Conservation (phyloP, 2,888 invertebrate species). For the Salticus scenicus region DNA sequence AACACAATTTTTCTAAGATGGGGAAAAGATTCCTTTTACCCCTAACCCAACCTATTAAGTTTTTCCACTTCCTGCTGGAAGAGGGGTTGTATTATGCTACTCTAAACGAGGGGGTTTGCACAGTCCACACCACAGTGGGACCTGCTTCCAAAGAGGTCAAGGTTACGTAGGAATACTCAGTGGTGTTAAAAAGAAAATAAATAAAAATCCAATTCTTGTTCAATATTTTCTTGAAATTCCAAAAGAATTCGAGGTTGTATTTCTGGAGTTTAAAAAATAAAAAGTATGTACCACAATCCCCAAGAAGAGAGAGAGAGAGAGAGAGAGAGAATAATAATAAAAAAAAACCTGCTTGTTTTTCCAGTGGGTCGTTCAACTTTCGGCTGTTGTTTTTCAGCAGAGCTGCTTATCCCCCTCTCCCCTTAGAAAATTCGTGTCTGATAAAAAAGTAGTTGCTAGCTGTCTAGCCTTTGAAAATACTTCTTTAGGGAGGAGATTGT, state of each 20-base stretch:
- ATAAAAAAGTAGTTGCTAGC: constrained; percentile 55
- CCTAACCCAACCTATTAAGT: constrained; percentile 18
- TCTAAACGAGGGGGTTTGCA: neutral
- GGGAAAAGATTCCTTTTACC: neutral
- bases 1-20: constrained; percentile 18
- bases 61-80: constrained; percentile 53
- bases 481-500: neutral
- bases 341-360: constrained; percentile 44
- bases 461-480: neutral
- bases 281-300: too few relatives aligned
- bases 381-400: constrained; percentile 41
- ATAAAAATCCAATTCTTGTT: neutral
- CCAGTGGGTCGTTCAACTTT: constrained; percentile 60
- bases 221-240: neutral
- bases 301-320: constrained; percentile 1
- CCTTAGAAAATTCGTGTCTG: constrained; percentile 28
- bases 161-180: constrained; percentile 31
- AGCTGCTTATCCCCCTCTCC: constrained; percentile 1
- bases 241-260: neutral
- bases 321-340: too few relatives aligned
- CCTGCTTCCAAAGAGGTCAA: constrained; percentile 56
- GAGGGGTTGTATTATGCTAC: neutral
- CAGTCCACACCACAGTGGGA: constrained; percentile 54
- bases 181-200: neutral
- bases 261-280: neutral